phyloP scores from a whole-genome alignment of 2,888 invertebrate genomes.

The Falcaria lacertinaria region DNA sequence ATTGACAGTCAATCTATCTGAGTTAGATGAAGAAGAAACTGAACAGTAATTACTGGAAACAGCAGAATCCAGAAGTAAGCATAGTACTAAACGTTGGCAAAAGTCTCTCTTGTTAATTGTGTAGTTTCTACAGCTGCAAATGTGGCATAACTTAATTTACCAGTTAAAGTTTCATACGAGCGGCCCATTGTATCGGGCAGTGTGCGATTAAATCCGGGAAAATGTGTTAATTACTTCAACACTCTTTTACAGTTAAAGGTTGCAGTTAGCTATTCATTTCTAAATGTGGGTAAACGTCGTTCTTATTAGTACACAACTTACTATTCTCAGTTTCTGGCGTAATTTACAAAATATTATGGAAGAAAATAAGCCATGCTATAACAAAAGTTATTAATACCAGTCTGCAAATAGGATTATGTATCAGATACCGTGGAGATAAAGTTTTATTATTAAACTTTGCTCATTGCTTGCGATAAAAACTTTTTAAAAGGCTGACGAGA shows the following conservation, averaged over 20 bases:
- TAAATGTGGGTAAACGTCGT: too few relatives aligned
- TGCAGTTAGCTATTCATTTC: too few relatives aligned
- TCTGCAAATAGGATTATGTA: not conserved
- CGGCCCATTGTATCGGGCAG: not conserved
- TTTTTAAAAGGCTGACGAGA: constrained; percentile 18
- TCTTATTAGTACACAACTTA: too few relatives aligned
- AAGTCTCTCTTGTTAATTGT: not conserved
- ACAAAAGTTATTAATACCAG: not conserved
- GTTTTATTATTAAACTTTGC: not conserved
- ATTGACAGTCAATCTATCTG: too few relatives aligned
- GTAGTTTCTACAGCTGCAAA: not conserved
- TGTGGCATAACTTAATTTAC: not conserved
- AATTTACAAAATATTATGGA: not conserved
- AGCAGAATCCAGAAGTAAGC: too few relatives aligned
- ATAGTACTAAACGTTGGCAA: not conserved
- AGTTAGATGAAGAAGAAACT: too few relatives aligned
- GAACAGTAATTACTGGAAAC: too few relatives aligned
- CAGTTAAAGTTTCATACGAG: not conserved
- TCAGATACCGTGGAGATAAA: not conserved
- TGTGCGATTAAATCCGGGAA: not conserved
- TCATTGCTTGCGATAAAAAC: constrained; percentile 10
- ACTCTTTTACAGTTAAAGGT: too few relatives aligned
- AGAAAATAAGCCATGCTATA: not conserved
- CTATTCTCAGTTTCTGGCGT: too few relatives aligned
- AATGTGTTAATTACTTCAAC: not conserved